Evolutionary conservation across 2,113 vertebrate genomes (phyloP), one percentile per base, ranked within the genome.

Genomic region (Sander lucioperca): DNA sequence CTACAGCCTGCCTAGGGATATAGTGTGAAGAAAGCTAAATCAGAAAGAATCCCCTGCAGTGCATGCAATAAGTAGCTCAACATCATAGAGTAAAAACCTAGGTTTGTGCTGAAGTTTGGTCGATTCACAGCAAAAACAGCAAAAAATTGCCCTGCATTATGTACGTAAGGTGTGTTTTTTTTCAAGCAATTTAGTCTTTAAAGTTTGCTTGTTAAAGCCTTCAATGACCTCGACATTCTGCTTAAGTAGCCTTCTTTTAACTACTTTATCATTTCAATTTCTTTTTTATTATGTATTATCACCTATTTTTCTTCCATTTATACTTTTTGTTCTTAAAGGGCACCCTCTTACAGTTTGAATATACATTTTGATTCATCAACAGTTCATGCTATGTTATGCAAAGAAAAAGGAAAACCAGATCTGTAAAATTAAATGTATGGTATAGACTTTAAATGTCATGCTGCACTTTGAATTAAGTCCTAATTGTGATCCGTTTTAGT

Each of bases 121-220:
- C 15, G 15, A 54, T 77, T 71, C 51, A 56, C 50, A 33, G 25
- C 36, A 66, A 79, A 53, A 16, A 14, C 12, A 70, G 51, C n/a
- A 50, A 69, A 74, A 65, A 15, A 57, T 56, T 53, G 30, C 43
- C 21, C 43, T 33, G 25, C 56, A 48, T 81, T 64, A 64, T 69
- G 74, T 86, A 82, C 74, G 71, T 4, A 63, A 77, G 53, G 51
- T 82, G 69, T 77, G 48, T 83, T 80, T 70, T 76, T 61, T 63
- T 63, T 43, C 48, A 72, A 76, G 63, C 80, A 16, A 68, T 84
- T 74, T 70, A 80, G 7, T 74, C 33, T 66, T 72, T 73, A 74
- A 80, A 76, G 50, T 58, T 47, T 79, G 72, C 74, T 70, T 74
- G 48, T 75, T 64, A 66, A 58, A 66, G 61, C 53, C 30, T 78